Conservation (phyloP, 2,888 invertebrate genomes). For the Macroteleia sp. region DNA sequence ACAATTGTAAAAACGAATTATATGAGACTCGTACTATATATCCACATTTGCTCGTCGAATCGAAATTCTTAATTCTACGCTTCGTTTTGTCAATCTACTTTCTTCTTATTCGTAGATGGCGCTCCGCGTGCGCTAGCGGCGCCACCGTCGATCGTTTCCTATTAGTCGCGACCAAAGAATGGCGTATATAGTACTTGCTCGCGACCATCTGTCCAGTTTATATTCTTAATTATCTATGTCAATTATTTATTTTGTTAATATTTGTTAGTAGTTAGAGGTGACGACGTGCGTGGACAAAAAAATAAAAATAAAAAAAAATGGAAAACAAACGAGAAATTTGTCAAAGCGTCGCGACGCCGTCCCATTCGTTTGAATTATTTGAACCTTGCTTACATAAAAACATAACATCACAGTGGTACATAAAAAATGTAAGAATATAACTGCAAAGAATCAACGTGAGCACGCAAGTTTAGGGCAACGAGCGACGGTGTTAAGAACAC, state of each 20-base stretch:
- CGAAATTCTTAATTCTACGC: constrained; percentile 51
- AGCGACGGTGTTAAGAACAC: constrained; percentile 63
- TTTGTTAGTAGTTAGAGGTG: constrained; percentile 68
- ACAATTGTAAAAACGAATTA: constrained; percentile 80
- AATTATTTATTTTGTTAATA: constrained; percentile 43
- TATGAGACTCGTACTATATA: constrained; percentile 75
- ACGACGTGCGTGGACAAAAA: constrained; percentile 55
- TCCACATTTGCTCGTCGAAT: constrained; percentile 55
- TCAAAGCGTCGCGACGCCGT: constrained; percentile 35
- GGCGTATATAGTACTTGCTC: constrained; percentile 70
- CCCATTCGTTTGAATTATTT: constrained; percentile 22
- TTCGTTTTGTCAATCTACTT: constrained; percentile 33
- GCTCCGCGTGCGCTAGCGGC: constrained; percentile 13
- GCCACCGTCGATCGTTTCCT: constrained; percentile 41
- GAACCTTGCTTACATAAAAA: constrained; percentile 18
- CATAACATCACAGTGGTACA: constrained; percentile 44
- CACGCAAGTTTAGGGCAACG: constrained; percentile 63
- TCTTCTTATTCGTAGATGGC: constrained; percentile 20
- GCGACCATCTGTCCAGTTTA: constrained; percentile 79
- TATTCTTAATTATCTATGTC: constrained; percentile 73
- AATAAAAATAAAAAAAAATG: no score
- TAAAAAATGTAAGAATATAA: constrained; percentile 48
- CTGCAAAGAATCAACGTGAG: constrained; percentile 57
- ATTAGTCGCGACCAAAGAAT: constrained; percentile 44
- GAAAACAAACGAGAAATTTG: not conserved